phyloP scores from a whole-genome alignment of 2,888 invertebrate genomes.

The Drosophila anomelani region DNA sequence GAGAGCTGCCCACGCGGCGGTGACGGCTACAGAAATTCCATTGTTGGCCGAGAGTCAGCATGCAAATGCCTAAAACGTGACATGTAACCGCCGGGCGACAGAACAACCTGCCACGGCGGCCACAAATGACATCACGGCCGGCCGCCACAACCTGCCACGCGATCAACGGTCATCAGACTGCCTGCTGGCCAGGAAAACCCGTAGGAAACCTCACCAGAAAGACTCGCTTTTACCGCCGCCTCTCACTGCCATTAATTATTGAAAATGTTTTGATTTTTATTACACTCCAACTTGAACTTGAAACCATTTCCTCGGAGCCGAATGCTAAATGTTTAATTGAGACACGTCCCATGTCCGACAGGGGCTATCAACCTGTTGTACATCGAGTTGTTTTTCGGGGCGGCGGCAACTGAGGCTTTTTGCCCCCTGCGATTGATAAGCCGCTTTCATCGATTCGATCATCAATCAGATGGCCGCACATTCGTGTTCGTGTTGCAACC shows the following conservation, averaged over 20 bases:
- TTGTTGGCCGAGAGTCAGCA: conserved; percentile 49
- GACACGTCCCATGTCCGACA: conserved; percentile 39
- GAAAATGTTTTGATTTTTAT: conserved; percentile 53
- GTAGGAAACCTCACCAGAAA: conserved; percentile 25
- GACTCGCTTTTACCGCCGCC: conserved; percentile 51
- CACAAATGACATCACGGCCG: conserved; percentile 59
- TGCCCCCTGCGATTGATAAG: conserved; percentile 27
- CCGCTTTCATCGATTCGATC: conserved; percentile 39
- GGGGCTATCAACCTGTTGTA: conserved; percentile 26
- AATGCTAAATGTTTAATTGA: conserved; percentile 47
- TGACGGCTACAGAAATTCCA: conserved; percentile 53
- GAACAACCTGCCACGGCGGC: conserved; percentile 42
- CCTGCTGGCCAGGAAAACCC: conserved; percentile 8
- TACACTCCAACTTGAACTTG: conserved; percentile 75
- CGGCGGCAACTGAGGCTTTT: neutral
- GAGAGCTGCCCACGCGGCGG: conserved; percentile 58
- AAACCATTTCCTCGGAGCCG: conserved; percentile 61
- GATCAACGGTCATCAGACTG: conserved; percentile 25
- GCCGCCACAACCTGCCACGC: conserved; percentile 51
- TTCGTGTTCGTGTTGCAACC: conserved; percentile 21
- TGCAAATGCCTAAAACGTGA: conserved; percentile 75
- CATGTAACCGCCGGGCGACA: conserved; percentile 54
- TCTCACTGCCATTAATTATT: conserved; percentile 36
- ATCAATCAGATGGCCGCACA: conserved; percentile 49
- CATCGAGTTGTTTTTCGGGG: conserved; percentile 9